These are phyloP conservation scores for Tubiluchus corallicola DNA, from an alignment of 2,888 invertebrate species.

Conservation along the genomic window DNA sequence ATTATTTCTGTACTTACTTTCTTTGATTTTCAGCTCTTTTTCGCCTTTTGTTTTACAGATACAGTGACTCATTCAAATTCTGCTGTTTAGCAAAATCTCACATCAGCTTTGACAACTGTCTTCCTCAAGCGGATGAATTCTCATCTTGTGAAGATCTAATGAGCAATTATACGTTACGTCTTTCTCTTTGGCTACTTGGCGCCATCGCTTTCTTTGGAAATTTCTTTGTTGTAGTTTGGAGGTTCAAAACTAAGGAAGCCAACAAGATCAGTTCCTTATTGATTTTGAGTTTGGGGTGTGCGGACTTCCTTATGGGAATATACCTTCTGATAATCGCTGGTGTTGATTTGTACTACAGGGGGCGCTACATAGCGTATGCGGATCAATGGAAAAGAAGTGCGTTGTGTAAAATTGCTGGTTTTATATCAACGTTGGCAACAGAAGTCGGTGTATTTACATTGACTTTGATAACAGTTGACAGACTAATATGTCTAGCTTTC, in stretches of 20 bases:
- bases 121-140: conserved; percentile 19
- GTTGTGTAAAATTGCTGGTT: conserved; percentile 17
- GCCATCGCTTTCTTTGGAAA: conserved; percentile 18
- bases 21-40: no score
- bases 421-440: conserved; percentile 24
- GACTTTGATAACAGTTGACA: conserved; percentile 30
- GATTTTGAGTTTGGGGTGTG: conserved; percentile 19
- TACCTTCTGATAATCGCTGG: conserved; percentile 22
- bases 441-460: conserved; percentile 31
- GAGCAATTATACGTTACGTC: conserved; percentile 17
- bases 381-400: conserved; percentile 18
- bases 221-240: conserved; percentile 19
- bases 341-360: conserved; percentile 19
- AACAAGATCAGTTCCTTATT: conserved; percentile 24
- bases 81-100: conserved; percentile 17
- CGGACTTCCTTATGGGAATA: conserved; percentile 22
- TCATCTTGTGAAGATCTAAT: conserved; percentile 23
- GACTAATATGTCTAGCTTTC: conserved; percentile 28
- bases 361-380: conserved; percentile 19
- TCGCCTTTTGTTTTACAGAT: conserved; percentile 12
- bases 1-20: no score
- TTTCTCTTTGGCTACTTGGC: conserved; percentile 19
- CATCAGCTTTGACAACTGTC: conserved; percentile 16
- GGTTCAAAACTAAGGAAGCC: conserved; percentile 17
- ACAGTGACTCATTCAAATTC: conserved; percentile 19